Conservation (phyloP, 2,797 vertebrate genomes). For the Okamejei kenojei region DNA sequence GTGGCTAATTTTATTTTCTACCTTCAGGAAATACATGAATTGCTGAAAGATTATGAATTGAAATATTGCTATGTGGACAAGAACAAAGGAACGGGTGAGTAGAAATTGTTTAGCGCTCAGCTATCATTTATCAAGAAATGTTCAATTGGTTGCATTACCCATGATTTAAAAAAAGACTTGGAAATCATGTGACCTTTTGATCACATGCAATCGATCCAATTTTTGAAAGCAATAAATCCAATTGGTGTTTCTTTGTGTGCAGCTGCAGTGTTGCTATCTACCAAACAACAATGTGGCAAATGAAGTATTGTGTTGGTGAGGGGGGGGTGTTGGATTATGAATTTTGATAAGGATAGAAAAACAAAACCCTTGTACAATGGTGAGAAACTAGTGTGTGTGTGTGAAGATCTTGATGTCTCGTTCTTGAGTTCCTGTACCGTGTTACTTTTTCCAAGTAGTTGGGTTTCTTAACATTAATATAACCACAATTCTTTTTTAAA, state of each 20-base stretch:
- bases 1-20: conserved; percentile 42
- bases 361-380: too few species aligned
- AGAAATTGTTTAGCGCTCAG: neutral
- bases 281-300: too few species aligned
- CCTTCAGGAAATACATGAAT: conserved; percentile 84
- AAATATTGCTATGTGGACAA: conserved; percentile 98
- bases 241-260: neutral
- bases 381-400: too few species aligned
- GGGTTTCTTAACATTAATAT: too few species aligned
- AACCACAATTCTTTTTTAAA: too few species aligned
- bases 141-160: neutral
- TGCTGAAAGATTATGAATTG: conserved; percentile 86
- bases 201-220: neutral
- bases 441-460: too few species aligned
- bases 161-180: neutral
- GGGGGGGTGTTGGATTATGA: too few species aligned
- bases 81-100: conserved; percentile 94
- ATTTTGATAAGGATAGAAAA: too few species aligned
- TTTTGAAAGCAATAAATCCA: neutral
- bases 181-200: neutral
- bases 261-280: neutral
- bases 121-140: neutral
- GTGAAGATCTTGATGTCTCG: too few species aligned
- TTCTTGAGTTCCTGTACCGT: too few species aligned
- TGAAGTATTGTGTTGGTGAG: too few species aligned